These are phyloP conservation scores for Acronicta psi DNA, from an alignment of 2,888 invertebrate genomes.

Conservation along the genomic window DNA sequence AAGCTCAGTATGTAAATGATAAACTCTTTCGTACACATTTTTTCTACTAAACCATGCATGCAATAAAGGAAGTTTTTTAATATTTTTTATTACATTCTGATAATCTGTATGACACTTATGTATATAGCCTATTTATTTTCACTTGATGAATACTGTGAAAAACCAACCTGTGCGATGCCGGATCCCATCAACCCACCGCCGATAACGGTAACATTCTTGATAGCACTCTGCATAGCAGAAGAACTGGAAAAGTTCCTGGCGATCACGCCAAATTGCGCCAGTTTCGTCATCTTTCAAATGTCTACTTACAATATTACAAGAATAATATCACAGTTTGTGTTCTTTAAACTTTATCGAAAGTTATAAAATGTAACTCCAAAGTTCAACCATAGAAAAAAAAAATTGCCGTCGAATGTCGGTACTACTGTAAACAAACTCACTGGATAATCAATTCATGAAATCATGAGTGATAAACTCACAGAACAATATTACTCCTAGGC, in stretches of 20 bases:
- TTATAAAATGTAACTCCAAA: conserved; percentile 55
- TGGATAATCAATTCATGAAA: too few species aligned
- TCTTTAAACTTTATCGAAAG: conserved; percentile 46
- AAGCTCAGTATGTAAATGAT: too few species aligned
- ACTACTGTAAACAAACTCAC: conserved; percentile 7
- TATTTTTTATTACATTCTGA: too few species aligned
- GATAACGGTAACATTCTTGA: conserved; percentile 94
- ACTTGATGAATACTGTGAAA: neutral
- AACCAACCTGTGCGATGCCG: conserved; percentile 95
- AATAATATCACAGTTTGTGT: conserved; percentile 33
- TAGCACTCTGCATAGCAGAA: conserved; percentile 82
- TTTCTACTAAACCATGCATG: neutral
- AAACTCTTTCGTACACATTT: too few species aligned
- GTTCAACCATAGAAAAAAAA: conserved; percentile 50
- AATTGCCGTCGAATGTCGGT: conserved; percentile 11
- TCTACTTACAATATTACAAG: conserved; percentile 17
- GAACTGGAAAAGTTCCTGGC: conserved; percentile 81
- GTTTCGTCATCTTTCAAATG: conserved; percentile 59
- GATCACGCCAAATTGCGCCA: conserved; percentile 76
- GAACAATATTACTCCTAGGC: too few species aligned
- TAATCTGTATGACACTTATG: too few species aligned
- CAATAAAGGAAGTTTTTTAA: too few species aligned
- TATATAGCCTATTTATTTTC: too few species aligned
- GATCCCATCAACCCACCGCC: conserved; percentile 97
- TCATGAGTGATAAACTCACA: too few species aligned